Percentiles rank a stretch among this genome's conserved stretches.
phyloP scores from a whole-genome alignment of 2,797 vertebrate species.

The Pygocentrus nattereri region DNA sequence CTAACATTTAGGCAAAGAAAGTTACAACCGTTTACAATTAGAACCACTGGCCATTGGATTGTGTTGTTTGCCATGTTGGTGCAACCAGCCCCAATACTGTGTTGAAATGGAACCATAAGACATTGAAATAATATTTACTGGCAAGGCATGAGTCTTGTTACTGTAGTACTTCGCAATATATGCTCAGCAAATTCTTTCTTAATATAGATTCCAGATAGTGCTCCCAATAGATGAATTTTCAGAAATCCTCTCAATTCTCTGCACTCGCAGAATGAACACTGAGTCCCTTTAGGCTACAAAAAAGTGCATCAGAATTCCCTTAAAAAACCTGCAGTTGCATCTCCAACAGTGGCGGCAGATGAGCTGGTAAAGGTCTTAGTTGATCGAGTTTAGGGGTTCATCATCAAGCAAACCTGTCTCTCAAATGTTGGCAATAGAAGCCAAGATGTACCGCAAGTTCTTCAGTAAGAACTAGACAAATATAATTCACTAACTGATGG shows the following conservation, averaged over 20 bases:
- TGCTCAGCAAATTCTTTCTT: background rate
- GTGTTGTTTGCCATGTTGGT: background rate
- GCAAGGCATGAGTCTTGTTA: background rate
- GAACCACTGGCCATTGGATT: background rate
- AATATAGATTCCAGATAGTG: constrained; percentile 3
- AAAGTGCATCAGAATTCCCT: constrained; percentile 52
- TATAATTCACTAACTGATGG: no score
- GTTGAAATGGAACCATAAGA: background rate
- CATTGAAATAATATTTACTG: constrained; percentile 26
- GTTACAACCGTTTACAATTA: background rate
- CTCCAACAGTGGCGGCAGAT: constrained; percentile 20
- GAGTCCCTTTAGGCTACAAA: constrained; percentile 36
- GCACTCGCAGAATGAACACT: constrained; percentile 29
- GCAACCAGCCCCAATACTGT: background rate
- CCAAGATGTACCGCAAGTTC: no score
- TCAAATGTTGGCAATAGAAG: background rate
- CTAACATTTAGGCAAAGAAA: no score
- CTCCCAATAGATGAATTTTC: constrained; percentile 4
- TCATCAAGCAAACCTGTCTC: no score
- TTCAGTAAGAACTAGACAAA: no score
- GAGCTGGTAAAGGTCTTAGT: background rate
- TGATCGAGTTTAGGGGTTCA: background rate
- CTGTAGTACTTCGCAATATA: constrained; percentile 6
- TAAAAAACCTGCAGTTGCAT: constrained; percentile 44
- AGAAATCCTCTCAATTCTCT: constrained; percentile 43